phyloP scores from a whole-genome alignment of 2,797 vertebrate species.

The Anguilla pacifica region DNA sequence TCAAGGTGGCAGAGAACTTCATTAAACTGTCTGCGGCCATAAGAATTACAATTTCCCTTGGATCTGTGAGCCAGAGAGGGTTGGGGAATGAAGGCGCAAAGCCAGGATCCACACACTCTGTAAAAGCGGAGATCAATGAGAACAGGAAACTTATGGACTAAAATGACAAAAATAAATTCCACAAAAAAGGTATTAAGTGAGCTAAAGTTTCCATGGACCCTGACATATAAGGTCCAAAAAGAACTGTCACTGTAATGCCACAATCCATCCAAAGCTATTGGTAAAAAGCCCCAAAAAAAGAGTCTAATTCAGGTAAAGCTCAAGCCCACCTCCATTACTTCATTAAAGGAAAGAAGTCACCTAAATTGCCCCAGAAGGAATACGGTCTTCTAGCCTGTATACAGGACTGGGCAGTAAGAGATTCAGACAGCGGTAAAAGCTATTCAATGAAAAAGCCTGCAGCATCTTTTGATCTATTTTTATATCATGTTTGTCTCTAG shows the following conservation, averaged over 20 bases:
- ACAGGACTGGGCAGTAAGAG: neutral
- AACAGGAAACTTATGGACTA: neutral
- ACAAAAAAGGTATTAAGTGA: no score
- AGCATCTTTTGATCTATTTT: neutral
- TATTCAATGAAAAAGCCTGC: neutral
- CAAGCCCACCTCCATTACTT: neutral
- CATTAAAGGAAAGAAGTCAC: neutral
- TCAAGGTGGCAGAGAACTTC: conserved; percentile 21
- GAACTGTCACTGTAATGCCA: neutral
- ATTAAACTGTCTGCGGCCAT: conserved; percentile 24
- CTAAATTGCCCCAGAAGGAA: neutral
- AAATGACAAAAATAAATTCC: neutral
- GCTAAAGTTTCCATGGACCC: neutral
- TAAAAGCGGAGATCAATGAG: neutral
- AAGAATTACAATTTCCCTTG: conserved; percentile 23
- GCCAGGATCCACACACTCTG: neutral
- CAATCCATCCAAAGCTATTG: neutral
- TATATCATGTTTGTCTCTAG: no score
- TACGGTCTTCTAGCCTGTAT: neutral
- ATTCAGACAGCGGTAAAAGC: neutral
- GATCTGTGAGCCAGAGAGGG: conserved; percentile 4
- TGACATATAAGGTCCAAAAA: neutral
- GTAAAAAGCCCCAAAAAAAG: neutral
- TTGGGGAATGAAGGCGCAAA: neutral
- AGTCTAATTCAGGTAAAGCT: neutral